These are phyloP conservation scores for Marronus borbonicus DNA, from an alignment of 2,888 invertebrate genomes.

Conservation along the genomic window DNA sequence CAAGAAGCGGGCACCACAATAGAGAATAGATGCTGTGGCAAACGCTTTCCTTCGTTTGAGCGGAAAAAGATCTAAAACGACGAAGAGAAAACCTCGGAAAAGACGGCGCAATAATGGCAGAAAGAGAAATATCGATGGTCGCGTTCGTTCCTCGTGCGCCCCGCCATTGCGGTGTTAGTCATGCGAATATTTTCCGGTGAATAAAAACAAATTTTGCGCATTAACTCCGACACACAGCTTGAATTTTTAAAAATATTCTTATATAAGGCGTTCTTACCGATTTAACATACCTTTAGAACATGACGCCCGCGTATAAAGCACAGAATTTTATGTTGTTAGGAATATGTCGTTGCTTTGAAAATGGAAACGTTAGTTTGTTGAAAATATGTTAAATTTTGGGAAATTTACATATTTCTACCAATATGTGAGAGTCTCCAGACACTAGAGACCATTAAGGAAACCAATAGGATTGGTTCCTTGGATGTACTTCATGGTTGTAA, in stretches of 20 bases:
- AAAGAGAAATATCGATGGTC: neutral
- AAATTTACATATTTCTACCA: too few relatives aligned
- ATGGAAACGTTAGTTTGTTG: too few relatives aligned
- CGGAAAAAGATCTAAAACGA: neutral
- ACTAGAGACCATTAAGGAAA: too few relatives aligned
- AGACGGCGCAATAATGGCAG: neutral
- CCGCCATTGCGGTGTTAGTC: neutral
- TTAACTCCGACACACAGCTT: conserved; percentile 2
- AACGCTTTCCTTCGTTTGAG: neutral
- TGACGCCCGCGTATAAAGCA: too few relatives aligned
- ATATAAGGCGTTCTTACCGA: too few relatives aligned
- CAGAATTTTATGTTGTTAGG: too few relatives aligned
- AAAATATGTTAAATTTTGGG: too few relatives aligned
- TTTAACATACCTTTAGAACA: too few relatives aligned
- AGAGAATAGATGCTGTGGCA: neutral
- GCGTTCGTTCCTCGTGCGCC: neutral
- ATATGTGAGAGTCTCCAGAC: too few relatives aligned
- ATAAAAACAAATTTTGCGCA: conserved; percentile 15
- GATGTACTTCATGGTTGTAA: too few relatives aligned
- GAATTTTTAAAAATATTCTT: neutral
- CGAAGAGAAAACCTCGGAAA: neutral
- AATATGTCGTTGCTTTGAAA: too few relatives aligned
- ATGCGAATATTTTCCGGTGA: conserved; percentile 3
- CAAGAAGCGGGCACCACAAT: neutral
- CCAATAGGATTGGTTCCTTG: too few relatives aligned